Base-by-base conservation (phyloP, 2,888 invertebrate genomes). In the Pardosa pseudoannulata region DNA sequence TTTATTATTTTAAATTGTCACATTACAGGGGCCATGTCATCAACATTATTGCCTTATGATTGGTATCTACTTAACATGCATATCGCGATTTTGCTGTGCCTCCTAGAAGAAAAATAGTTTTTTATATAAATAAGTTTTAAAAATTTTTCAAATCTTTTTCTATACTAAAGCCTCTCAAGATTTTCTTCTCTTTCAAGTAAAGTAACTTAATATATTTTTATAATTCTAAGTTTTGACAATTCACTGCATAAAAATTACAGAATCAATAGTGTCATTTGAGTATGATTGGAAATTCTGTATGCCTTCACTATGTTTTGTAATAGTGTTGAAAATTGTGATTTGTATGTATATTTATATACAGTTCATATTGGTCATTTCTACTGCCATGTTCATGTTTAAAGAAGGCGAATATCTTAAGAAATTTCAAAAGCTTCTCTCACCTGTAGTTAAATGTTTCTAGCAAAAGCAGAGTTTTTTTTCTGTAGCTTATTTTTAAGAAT, bases 81-180 rank as follows among this genome's bases (percentile, higher is more conserved):
- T 85, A 85, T 85, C 83, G 78, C 72, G 78, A 85, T 85, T 78
- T 78, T 85, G 83, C 83, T 85, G 83, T 85, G 83, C 83, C 83
- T 85, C 83, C 67, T 72, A 71, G 72, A 85, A 73, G 72, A 73
- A 78, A 85, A 72, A 72, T 85, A 70, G 56, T 85, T 72, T 65
- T 76, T 39, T 76, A 83, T 46, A 76, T 65, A 71, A 64, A 68
- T 76, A 71, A 76, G 76, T 83, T 76, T 65, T 72, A 70, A 72
- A 83, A 82, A 70, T 76, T 76, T 56, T n/a, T 56, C 56, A 56
- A 3, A 23, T 56, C 56, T 56, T 56, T 36, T 56, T 56, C 56
- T 56, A 56, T 56, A 56, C 56, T 23, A 56, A 56, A 56, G 19
- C 56, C 23, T 56, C 23, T 56, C 16, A 11, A 23, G 56, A 56